These are phyloP conservation scores for Calliphora vomitoria DNA, from an alignment of 2,888 invertebrate genomes.

Conservation along the genomic window DNA sequence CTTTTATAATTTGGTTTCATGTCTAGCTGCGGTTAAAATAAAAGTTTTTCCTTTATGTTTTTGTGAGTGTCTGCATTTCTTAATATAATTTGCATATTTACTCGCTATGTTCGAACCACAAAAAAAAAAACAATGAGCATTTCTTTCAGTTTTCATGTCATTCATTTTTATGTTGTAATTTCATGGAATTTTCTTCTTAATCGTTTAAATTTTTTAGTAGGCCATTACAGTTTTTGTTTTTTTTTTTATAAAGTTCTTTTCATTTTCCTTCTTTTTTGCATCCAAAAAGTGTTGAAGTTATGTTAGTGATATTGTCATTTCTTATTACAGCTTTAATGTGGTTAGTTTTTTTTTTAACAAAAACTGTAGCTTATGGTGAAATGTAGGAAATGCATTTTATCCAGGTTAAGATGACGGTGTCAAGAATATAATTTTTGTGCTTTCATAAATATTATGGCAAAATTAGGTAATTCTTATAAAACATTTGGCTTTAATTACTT, in stretches of 20 bases:
- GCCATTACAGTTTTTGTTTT: neutral
- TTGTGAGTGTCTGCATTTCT: neutral
- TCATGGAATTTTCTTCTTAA: slow-evolving; percentile 32
- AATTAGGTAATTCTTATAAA: neutral
- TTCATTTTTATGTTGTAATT: slow-evolving; percentile 41
- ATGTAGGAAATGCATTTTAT: slow-evolving; percentile 3
- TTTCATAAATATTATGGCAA: neutral
- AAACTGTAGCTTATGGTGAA: slow-evolving; percentile 1
- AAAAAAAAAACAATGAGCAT: slow-evolving; percentile 1
- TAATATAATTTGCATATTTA: slow-evolving; percentile 54
- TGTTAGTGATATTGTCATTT: slow-evolving; percentile 29
- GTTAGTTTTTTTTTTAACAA: neutral
- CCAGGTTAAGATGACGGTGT: neutral
- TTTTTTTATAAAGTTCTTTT: neutral
- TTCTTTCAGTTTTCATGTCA: slow-evolving; percentile 17
- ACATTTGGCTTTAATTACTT: slow-evolving; percentile 8
- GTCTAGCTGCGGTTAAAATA: slow-evolving; percentile 23
- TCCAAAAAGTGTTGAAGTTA: slow-evolving; percentile 7
- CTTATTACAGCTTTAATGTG: slow-evolving; percentile 11
- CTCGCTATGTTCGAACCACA: neutral
- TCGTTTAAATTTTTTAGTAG: slow-evolving; percentile 26
- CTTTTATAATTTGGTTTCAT: slow-evolving; percentile 6
- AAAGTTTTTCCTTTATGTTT: neutral
- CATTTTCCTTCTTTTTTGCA: neutral
- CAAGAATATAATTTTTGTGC: neutral